These are phyloP conservation scores for Malurus alboscapulatus DNA, from an alignment of 2,113 vertebrate genomes.

Conservation along the genomic window DNA sequence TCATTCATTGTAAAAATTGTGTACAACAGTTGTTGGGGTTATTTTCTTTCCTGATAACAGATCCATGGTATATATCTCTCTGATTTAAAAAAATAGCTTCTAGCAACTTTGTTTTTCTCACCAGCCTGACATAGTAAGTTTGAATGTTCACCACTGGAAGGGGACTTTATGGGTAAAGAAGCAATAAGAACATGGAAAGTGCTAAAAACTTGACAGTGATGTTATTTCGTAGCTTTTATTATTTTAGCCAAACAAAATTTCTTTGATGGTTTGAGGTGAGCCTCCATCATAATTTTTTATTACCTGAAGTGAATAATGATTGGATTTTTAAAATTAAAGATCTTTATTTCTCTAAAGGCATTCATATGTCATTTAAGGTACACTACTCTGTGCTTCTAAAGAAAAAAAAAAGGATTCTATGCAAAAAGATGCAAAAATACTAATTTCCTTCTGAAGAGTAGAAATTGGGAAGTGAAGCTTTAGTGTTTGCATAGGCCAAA, in stretches of 20 bases:
- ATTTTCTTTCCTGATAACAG: background rate
- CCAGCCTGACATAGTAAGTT: background rate
- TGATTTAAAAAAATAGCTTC: background rate
- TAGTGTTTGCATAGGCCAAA: background rate
- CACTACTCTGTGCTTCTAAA: background rate
- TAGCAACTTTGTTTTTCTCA: background rate
- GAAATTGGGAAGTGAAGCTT: background rate
- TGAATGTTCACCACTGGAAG: background rate
- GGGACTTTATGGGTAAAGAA: background rate
- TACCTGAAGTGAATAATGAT: background rate
- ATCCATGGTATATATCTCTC: background rate
- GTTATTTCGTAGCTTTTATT: conserved; percentile 25
- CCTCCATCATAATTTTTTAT: background rate
- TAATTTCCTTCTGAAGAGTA: background rate
- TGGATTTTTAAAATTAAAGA: conserved; percentile 13
- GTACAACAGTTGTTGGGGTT: background rate
- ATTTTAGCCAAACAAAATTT: conserved; percentile 20
- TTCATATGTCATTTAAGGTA: background rate
- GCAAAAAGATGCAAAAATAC: background rate
- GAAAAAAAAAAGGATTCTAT: background rate
- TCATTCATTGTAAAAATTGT: background rate
- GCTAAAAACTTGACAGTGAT: background rate
- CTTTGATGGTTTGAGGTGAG: background rate
- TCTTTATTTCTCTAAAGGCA: background rate
- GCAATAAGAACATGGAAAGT: background rate